phyloP scores from a whole-genome alignment of 2,113 vertebrate genomes.

The Gavialis gangeticus region DNA sequence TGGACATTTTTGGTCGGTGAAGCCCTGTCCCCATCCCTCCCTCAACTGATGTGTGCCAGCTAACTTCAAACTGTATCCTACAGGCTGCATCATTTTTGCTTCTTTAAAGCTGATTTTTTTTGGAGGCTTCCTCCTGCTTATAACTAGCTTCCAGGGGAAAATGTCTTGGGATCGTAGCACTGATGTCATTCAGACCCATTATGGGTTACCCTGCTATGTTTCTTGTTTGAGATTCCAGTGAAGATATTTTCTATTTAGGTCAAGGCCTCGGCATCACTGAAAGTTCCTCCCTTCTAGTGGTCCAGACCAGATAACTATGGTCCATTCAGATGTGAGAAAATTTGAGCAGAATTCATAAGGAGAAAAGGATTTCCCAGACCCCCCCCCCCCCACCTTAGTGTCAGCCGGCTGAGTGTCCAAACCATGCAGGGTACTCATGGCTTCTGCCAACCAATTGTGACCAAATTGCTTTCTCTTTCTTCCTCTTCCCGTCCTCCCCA shows the following conservation, averaged over 20 bases:
- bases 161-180: conserved; percentile 4
- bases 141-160: conserved; percentile 10
- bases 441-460: neutral
- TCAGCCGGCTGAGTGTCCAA: neutral
- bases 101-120: neutral
- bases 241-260: conserved; percentile 44
- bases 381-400: neutral
- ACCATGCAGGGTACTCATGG: neutral
- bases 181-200: neutral
- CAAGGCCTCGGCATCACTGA: neutral
- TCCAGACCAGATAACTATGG: conserved; percentile 37
- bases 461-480: neutral
- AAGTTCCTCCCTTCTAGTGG: conserved; percentile 42
- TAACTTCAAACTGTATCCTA: neutral
- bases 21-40: too few relatives aligned
- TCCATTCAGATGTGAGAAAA: neutral
- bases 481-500: neutral
- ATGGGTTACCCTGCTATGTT: conserved; percentile 56
- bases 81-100: neutral
- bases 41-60: neutral
- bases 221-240: conserved; percentile 26
- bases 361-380: neutral
- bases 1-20: neutral
- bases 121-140: neutral
- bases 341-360: conserved; percentile 35